Evolutionary conservation across 2,113 vertebrate species (phyloP).

Genomic region (Oncorhynchus tshawytscha): DNA sequence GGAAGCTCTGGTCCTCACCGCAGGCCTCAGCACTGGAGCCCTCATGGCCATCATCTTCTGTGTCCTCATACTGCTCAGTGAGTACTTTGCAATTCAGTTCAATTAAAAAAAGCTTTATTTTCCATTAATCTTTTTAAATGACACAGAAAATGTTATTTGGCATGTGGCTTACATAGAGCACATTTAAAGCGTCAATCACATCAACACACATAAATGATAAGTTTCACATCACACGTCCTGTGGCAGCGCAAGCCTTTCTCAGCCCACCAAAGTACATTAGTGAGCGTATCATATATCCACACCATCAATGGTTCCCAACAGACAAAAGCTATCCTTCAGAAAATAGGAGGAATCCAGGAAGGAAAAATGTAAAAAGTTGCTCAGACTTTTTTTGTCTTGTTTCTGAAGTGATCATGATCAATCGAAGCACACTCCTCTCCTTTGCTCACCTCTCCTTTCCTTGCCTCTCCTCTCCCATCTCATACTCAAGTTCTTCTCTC

Average conservation of each 20-base stretch:
- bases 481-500: too few species aligned
- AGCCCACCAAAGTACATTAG: slow-evolving; percentile 56
- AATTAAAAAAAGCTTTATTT: too few species aligned
- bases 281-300: slow-evolving; percentile 2
- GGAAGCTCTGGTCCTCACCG: slow-evolving; percentile 85
- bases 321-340: slow-evolving; percentile 38
- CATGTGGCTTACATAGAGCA: too few species aligned
- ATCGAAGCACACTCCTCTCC: too few species aligned
- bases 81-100: slow-evolving; percentile 52
- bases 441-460: too few species aligned
- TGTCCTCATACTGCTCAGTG: slow-evolving; percentile 91
- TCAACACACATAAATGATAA: too few species aligned
- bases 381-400: background rate
- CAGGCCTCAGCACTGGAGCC: slow-evolving; percentile 94
- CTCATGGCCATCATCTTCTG: slow-evolving; percentile 94
- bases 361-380: slow-evolving; percentile 32
- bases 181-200: too few species aligned
- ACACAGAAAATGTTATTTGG: too few species aligned
- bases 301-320: slow-evolving; percentile 17
- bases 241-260: slow-evolving; percentile 30
- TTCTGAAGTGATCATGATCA: too few species aligned
- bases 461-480: too few species aligned
- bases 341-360: slow-evolving; percentile 13
- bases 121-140: too few species aligned
- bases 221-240: background rate